Conservation (phyloP, 1,140 invertebrate genomes). For the Cherax quadricarinatus region DNA sequence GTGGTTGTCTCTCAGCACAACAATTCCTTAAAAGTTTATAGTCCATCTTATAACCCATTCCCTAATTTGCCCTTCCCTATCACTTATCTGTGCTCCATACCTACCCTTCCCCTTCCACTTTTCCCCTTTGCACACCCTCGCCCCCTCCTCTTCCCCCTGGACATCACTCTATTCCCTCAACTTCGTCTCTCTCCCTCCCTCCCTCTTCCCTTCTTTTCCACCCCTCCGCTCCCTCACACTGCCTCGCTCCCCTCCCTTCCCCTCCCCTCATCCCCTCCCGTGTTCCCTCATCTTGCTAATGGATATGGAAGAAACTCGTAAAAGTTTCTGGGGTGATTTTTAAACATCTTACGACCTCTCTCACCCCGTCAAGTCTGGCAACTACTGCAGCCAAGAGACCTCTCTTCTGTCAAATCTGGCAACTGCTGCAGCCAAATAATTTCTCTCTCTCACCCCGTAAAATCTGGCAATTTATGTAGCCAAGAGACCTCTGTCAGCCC, state of each 20-base stretch:
- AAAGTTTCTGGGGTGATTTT: background rate
- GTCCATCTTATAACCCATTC: background rate
- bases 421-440: no score
- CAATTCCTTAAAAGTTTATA: no score
- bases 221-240: background rate
- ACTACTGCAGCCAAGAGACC: background rate
- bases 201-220: background rate
- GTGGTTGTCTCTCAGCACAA: no score
- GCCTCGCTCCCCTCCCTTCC: background rate
- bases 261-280: background rate
- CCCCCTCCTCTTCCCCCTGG: background rate
- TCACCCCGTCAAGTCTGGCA: background rate
- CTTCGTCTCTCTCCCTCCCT: no score
- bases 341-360: background rate
- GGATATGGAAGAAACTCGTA: conserved; percentile 2
- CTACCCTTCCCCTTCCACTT: background rate
- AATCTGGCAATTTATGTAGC: no score
- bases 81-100: background rate
- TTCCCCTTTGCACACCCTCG: background rate
- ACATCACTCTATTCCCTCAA: background rate
- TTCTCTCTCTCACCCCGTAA: no score
- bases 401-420: no score
- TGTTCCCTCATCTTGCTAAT: conserved; percentile 1
- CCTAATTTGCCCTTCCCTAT: background rate
- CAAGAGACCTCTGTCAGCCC: no score